Base-by-base conservation (phyloP, 92 coral and sea anemone species). In the Umimayanthus kanabou region DNA sequence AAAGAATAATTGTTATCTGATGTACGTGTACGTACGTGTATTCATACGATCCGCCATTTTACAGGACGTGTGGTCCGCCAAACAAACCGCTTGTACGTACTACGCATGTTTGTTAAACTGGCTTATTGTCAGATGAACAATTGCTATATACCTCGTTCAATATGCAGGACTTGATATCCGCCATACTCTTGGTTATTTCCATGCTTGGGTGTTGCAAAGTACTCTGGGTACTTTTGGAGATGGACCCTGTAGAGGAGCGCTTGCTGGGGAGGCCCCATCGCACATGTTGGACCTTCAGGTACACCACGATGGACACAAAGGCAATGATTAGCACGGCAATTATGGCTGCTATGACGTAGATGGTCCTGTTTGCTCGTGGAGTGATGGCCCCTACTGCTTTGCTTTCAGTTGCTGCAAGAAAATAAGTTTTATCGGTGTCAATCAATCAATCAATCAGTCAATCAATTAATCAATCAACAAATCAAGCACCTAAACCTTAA, bases 191-290 rank as follows among this genome's bases (percentile, higher is more conserved):
- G 75, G 93, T 94, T 71, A 91, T 88, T 77, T 97, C 99, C 70
- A 89, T 89, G 77, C 96, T 93, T 7, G 94, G 98, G 53, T 79
- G 96, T 72, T 93, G 98, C 88, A 95, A 43, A 20, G 94, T 95
- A 43, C 98, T 94, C 89, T 97, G 99, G 85, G 98, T 95, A 30
- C 98, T 95, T 88, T 96, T 97, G 7, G 98, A 93, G 65, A 96
- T 94, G 77, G 99, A 97, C 43, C 97, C 98, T 30, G 94, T 92
- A 25, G 98, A 96, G 5, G 98, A 92, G 23, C 88, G 92, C 57
- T 84, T 93, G 57, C 91, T 87, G 33, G 92, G 91, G n/a, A 92
- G 93, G 9, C 93, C 91, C 89, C 92, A 89, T 50, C 93, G 91
- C 1, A 93, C 90, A 76, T 97, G 96, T 77, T 97, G 99, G n/a